phyloP scores from a whole-genome alignment of 2,797 vertebrate species.

The Falco biarmicus region DNA sequence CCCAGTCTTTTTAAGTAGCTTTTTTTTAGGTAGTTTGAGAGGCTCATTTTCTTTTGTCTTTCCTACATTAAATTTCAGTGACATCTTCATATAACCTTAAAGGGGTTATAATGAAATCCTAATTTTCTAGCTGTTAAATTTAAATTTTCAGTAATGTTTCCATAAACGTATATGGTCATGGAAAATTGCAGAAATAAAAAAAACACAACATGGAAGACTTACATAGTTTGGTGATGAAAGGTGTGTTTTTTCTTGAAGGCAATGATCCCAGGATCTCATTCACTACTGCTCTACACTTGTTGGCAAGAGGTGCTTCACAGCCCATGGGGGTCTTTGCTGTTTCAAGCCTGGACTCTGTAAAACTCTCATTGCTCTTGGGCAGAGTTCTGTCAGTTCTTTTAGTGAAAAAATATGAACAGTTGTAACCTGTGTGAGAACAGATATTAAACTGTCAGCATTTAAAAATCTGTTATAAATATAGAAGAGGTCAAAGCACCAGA shows the following conservation, averaged over 20 bases:
- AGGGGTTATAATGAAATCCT: neutral
- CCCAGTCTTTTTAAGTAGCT: neutral
- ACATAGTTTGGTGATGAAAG: neutral
- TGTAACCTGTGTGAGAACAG: neutral
- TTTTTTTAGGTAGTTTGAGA: neutral
- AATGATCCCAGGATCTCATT: neutral
- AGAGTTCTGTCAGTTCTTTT: neutral
- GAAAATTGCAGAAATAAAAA: neutral
- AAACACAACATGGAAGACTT: neutral
- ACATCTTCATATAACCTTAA: neutral
- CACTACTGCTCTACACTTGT: neutral
- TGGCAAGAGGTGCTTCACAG: neutral
- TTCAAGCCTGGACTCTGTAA: neutral
- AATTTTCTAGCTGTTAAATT: neutral
- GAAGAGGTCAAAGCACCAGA: neutral
- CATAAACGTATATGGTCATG: neutral
- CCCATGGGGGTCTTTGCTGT: neutral
- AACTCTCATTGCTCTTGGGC: neutral
- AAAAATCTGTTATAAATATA: neutral
- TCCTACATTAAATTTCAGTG: neutral
- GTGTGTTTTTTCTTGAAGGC: neutral
- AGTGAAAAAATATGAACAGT: neutral
- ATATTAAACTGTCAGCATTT: neutral
- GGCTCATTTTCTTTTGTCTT: neutral
- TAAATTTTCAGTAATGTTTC: neutral